Percentiles rank a stretch among this genome's conserved stretches.
Evolutionary conservation across 2,888 invertebrate genomes (phyloP).

Genomic region (Spisula solida): DNA sequence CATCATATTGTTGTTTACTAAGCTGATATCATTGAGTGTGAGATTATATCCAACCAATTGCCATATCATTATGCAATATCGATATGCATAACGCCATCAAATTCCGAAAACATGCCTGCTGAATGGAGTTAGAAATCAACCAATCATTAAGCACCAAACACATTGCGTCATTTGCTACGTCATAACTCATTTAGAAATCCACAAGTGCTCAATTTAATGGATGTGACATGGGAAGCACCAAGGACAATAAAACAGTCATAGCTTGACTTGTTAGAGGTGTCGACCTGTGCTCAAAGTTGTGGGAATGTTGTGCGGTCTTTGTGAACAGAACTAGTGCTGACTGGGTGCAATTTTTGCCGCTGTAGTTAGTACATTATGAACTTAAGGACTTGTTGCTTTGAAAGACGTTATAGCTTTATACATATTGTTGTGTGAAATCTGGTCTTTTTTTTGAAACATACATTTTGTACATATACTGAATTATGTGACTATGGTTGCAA

Average conservation of each 20-base stretch:
- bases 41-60: constrained; percentile 48
- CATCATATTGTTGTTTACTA: constrained; percentile 25
- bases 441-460: constrained; percentile 57
- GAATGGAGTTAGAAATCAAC: constrained; percentile 45
- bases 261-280: constrained; percentile 24
- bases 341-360: constrained; percentile 52
- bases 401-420: constrained; percentile 62
- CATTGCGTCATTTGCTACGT: constrained; percentile 46
- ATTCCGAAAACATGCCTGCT: constrained; percentile 48
- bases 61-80: constrained; percentile 63
- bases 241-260: constrained; percentile 3
- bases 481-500: constrained; percentile 29
- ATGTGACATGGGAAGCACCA: constrained; percentile 48
- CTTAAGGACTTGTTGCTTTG: constrained; percentile 51
- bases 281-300: constrained; percentile 20
- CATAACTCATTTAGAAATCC: constrained; percentile 63
- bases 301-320: neutral
- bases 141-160: constrained; percentile 34
- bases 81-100: constrained; percentile 45
- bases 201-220: constrained; percentile 62
- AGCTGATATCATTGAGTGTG: constrained; percentile 48
- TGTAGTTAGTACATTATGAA: constrained; percentile 53
- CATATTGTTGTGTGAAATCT: constrained; percentile 71
- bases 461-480: constrained; percentile 51
- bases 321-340: constrained; percentile 47